phyloP scores from a whole-genome alignment of 2,113 vertebrate species.

The Sylvietta virens region DNA sequence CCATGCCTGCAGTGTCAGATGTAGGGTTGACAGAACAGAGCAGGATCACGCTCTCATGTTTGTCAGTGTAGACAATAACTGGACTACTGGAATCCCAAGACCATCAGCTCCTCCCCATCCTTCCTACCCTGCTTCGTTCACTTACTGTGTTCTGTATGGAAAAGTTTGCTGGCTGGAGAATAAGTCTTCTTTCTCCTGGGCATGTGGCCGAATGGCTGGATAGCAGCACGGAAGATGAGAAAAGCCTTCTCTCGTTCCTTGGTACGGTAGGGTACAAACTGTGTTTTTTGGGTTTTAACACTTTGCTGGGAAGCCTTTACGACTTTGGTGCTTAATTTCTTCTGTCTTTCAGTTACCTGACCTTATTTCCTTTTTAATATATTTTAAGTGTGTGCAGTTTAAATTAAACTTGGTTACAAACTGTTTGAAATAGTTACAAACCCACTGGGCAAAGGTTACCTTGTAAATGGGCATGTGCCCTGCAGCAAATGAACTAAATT shows the following conservation, averaged over 20 bases:
- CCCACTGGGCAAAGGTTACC: background rate
- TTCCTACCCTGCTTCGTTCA: slow-evolving; percentile 52
- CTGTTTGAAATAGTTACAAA: background rate
- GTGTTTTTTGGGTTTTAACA: background rate
- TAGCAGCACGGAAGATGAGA: slow-evolving; percentile 83
- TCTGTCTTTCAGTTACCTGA: background rate
- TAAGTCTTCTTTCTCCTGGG: slow-evolving; percentile 81
- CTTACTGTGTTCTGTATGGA: slow-evolving; percentile 73
- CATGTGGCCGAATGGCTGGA: slow-evolving; percentile 80
- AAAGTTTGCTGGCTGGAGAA: slow-evolving; percentile 81
- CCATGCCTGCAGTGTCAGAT: slow-evolving; percentile 40
- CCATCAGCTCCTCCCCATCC: slow-evolving; percentile 46
- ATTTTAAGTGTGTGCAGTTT: background rate
- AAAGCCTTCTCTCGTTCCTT: slow-evolving; percentile 83
- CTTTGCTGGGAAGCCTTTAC: slow-evolving; percentile 38
- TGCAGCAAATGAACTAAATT: background rate
- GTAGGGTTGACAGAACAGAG: slow-evolving; percentile 16
- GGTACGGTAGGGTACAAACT: slow-evolving; percentile 77
- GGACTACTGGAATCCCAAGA: slow-evolving; percentile 64
- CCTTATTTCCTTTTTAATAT: background rate
- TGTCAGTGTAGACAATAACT: slow-evolving; percentile 49
- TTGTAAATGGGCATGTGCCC: background rate
- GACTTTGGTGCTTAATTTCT: slow-evolving; percentile 19
- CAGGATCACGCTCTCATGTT: slow-evolving; percentile 48
- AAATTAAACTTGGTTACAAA: background rate